A percentile compares a stretch with the other conserved stretches of the same genome.
phyloP scores from a whole-genome alignment of 2,888 invertebrate species.

The Zygogramma bicolorata region DNA sequence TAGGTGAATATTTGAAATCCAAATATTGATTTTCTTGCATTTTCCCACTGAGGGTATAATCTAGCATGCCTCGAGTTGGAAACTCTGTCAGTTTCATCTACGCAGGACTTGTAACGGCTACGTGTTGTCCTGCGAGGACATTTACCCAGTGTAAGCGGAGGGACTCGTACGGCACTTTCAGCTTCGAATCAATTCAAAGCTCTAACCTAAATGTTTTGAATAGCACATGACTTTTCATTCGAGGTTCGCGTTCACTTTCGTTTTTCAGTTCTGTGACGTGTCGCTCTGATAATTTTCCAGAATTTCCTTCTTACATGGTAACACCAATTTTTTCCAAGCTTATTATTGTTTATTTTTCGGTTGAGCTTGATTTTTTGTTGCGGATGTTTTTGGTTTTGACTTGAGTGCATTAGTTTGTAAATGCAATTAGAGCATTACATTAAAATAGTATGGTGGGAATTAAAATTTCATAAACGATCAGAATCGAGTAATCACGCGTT shows the following conservation, averaged over 20 bases:
- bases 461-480: background rate
- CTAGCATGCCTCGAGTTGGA: background rate
- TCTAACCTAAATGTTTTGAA: constrained; percentile 4
- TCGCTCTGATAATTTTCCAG: constrained; percentile 11
- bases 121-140: constrained; percentile 30
- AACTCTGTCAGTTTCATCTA: constrained; percentile 32
- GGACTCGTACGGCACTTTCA: constrained; percentile 23
- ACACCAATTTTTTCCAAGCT: constrained; percentile 4
- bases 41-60: background rate
- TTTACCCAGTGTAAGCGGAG: constrained; percentile 35
- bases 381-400: background rate
- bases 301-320: constrained; percentile 5
- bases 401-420: background rate
- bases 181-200: background rate
- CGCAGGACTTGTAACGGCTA: constrained; percentile 34
- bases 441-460: background rate
- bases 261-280: constrained; percentile 19
- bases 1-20: background rate
- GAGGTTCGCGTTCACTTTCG: constrained; percentile 12
- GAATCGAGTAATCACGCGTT: background rate
- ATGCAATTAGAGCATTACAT: background rate
- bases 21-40: constrained; percentile 16
- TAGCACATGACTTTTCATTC: constrained; percentile 9
- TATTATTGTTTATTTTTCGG: background rate
- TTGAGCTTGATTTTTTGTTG: constrained; percentile 6